Evolutionary conservation across 2,888 invertebrate genomes (phyloP).

Genomic region (Automeris io): DNA sequence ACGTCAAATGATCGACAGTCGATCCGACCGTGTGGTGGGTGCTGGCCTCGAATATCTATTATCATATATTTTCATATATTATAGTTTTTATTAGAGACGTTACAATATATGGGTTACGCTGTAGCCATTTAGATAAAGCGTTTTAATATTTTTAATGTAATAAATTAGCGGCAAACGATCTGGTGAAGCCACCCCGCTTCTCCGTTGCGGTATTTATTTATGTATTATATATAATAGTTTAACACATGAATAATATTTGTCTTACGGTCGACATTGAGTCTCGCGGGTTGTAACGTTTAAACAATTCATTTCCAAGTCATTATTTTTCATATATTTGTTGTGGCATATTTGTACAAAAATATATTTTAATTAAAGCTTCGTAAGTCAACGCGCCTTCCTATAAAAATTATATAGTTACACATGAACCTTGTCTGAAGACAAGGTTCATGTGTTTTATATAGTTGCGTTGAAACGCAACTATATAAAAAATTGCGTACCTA

Average conservation of each 20-base stretch:
- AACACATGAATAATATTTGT: not conserved
- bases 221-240: not conserved
- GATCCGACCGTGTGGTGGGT: slow-evolving; percentile 10
- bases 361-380: too few species aligned
- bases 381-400: too few species aligned
- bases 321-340: too few species aligned
- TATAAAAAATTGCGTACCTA: too few species aligned
- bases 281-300: too few species aligned
- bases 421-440: too few species aligned
- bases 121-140: slow-evolving; percentile 8
- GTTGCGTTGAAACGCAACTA: too few species aligned
- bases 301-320: too few species aligned
- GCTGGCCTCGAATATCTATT: slow-evolving; percentile 21
- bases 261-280: too few species aligned
- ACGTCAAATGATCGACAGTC: slow-evolving; percentile 30
- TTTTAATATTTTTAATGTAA: slow-evolving; percentile 9
- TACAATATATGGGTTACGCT: slow-evolving; percentile 16
- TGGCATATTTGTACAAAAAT: too few species aligned
- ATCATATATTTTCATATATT: slow-evolving; percentile 29
- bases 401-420: too few species aligned
- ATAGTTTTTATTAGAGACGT: slow-evolving; percentile 21
- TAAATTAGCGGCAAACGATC: slow-evolving; percentile 3
- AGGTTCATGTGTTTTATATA: too few species aligned
- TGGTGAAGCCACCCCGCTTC: not conserved
- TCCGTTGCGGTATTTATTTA: not conserved